Percentiles rank a stretch among this genome's conserved stretches.
Evolutionary conservation across 2,797 vertebrate species (phyloP).

Genomic region (Xenopus petersii): DNA sequence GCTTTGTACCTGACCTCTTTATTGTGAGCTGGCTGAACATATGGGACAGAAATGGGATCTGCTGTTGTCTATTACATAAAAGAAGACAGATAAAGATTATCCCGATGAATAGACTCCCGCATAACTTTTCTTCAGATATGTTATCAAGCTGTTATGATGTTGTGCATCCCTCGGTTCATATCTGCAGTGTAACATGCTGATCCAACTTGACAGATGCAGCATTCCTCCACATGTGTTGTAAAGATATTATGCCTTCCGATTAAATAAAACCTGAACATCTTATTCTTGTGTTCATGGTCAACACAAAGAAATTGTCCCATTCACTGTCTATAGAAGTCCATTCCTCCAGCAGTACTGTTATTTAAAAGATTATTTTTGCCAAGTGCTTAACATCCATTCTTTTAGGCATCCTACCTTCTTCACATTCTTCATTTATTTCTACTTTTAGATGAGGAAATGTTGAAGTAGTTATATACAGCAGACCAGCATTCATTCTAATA

Average conservation of each 20-base stretch:
- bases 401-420: too few species aligned
- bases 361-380: too few species aligned
- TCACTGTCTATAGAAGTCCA: too few species aligned
- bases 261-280: conserved; percentile 40
- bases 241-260: conserved; percentile 46
- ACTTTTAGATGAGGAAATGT: too few species aligned
- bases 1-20: conserved; percentile 32
- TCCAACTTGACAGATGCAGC: conserved; percentile 42
- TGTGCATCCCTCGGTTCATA: conserved; percentile 36
- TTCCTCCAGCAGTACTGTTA: too few species aligned
- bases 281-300: conserved; percentile 33
- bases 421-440: too few species aligned
- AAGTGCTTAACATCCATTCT: too few species aligned
- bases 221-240: conserved; percentile 38
- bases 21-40: conserved; percentile 22
- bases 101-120: conserved; percentile 22
- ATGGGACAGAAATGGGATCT: conserved; percentile 19
- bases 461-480: too few species aligned
- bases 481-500: too few species aligned
- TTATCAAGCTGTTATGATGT: conserved; percentile 37
- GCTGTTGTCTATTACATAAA: conserved; percentile 8
- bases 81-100: conserved; percentile 34
- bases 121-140: conserved; percentile 27
- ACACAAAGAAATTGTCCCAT: conserved; percentile 25
- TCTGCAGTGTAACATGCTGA: conserved; percentile 37